phyloP scores from a whole-genome alignment of 2,888 invertebrate genomes.

The Aphelenchoides bicaudatus region DNA sequence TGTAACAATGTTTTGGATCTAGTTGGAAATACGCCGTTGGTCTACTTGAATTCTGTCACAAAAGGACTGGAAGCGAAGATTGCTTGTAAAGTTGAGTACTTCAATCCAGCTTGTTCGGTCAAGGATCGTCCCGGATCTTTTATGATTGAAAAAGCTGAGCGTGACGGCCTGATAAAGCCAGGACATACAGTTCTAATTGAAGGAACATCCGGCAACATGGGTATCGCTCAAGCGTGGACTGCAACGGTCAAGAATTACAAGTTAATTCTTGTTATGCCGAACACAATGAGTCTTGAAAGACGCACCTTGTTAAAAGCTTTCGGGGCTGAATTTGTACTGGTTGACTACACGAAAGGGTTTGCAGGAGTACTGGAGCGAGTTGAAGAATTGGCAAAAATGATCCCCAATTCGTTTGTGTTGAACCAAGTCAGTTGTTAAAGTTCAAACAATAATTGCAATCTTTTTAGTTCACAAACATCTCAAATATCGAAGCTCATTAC shows the following conservation, averaged over 20 bases:
- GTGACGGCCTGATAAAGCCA: conserved; percentile 43
- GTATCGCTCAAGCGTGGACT: conserved; percentile 56
- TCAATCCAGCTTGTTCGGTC: conserved; percentile 57
- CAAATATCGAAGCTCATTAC: conserved; percentile 54
- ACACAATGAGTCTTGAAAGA: conserved; percentile 57
- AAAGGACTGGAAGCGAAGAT: conserved; percentile 46
- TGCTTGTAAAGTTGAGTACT: conserved; percentile 42
- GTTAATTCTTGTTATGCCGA: conserved; percentile 58
- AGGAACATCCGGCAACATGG: conserved; percentile 58
- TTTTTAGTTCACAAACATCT: conserved; percentile 43
- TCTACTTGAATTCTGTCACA: conserved; percentile 47
- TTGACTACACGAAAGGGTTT: conserved; percentile 43
- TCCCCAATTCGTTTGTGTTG: conserved; percentile 50
- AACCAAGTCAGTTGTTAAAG: conserved; percentile 51
- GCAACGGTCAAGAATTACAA: conserved; percentile 54
- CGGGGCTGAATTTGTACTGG: conserved; percentile 57
- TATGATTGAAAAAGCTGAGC: conserved; percentile 57
- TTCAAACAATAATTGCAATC: conserved; percentile 18
- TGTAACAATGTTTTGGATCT: conserved; percentile 28
- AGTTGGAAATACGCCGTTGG: conserved; percentile 53
- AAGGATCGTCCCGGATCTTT: conserved; percentile 59
- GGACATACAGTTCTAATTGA: conserved; percentile 53
- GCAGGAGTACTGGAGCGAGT: conserved; percentile 54
- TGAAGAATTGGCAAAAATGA: conserved; percentile 41
- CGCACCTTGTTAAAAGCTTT: conserved; percentile 55